phyloP scores from a whole-genome alignment of 2,113 vertebrate species.

The Gymnarchus niloticus region DNA sequence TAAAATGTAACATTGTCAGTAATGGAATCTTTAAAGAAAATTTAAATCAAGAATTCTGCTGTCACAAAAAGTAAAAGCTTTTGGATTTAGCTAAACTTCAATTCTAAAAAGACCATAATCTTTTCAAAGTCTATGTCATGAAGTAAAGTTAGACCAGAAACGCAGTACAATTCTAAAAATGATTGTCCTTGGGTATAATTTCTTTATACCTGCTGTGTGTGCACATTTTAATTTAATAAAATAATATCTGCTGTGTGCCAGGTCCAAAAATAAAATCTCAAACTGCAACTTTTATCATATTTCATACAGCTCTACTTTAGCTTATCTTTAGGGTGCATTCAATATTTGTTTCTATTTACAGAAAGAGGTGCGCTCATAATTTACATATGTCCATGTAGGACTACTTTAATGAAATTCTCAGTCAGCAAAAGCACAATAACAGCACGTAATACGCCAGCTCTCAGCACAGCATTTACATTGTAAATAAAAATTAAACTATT shows the following conservation, averaged over 20 bases:
- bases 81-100: background rate
- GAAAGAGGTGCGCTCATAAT: background rate
- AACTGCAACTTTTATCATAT: conserved; percentile 16
- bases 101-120: background rate
- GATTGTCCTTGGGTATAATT: conserved; percentile 9
- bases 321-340: background rate
- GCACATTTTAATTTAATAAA: conserved; percentile 9
- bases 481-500: background rate
- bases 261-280: conserved; percentile 15
- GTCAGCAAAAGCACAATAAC: background rate
- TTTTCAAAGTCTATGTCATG: background rate
- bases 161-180: background rate
- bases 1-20: background rate
- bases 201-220: conserved; percentile 1
- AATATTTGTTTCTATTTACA: background rate
- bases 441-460: background rate
- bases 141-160: background rate
- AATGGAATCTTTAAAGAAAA: background rate
- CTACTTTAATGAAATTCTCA: background rate
- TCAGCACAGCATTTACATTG: background rate
- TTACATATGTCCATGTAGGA: background rate
- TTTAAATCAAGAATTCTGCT: background rate
- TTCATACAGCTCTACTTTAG: background rate
- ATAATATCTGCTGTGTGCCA: background rate
- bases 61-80: background rate